Evolutionary conservation across 53 echinoderm and acorn worm species (phyloP).

Genomic region (Pentamera pediparva): DNA sequence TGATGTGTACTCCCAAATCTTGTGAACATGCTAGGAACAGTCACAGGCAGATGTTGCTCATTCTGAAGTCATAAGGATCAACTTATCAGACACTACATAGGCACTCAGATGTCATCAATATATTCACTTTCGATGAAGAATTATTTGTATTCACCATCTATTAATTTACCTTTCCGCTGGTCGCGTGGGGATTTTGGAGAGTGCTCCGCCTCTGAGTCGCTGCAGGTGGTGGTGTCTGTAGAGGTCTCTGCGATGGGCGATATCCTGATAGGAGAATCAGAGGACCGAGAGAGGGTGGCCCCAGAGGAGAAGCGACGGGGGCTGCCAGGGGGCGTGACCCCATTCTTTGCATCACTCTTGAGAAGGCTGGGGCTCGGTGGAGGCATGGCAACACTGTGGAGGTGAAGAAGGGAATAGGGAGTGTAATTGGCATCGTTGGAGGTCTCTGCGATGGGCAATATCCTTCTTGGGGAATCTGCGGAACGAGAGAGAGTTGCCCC

Average conservation of each 20-base stretch:
- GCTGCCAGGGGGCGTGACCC: slow-evolving; percentile 17
- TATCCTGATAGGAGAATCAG: slow-evolving; percentile 26
- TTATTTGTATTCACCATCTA: no score
- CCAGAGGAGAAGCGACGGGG: slow-evolving; percentile 18
- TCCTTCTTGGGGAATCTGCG: slow-evolving; percentile 25
- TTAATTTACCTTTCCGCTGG: slow-evolving; percentile 14
- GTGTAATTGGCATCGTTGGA: no score
- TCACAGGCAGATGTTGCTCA: no score
- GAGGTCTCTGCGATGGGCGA: slow-evolving; percentile 33
- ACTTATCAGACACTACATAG: no score
- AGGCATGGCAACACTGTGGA: not conserved
- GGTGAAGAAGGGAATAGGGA: no score
- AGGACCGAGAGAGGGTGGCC: not conserved
- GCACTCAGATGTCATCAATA: no score
- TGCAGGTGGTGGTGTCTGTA: slow-evolving; percentile 7
- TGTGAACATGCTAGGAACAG: no score
- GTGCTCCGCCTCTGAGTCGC: not conserved
- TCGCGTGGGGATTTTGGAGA: slow-evolving; percentile 7
- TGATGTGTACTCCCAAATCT: no score
- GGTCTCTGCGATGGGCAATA: slow-evolving; percentile 31
- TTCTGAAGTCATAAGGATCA: no score
- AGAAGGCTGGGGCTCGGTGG: not conserved
- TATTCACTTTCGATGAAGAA: no score
- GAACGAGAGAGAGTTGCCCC: not conserved
- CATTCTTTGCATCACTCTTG: not conserved